Conservation (phyloP, 1,140 invertebrate genomes). For the Atta cephalotes region DNA sequence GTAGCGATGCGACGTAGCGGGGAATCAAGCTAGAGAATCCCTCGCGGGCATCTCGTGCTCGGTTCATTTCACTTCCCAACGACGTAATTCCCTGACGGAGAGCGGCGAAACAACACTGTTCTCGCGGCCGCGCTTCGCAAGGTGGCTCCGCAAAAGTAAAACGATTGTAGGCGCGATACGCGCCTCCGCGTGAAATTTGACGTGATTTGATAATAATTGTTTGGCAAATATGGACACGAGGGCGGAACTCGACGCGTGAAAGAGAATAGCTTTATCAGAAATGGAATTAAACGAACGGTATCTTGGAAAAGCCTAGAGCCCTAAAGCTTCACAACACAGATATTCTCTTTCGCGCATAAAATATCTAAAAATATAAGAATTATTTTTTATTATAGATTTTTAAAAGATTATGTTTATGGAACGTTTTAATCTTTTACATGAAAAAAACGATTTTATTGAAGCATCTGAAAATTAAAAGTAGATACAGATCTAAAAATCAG, state of each 20-base stretch:
- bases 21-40: slow-evolving; percentile 48
- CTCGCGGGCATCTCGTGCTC: slow-evolving; percentile 43
- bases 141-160: background rate
- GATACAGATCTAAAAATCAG: too few species aligned
- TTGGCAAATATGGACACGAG: slow-evolving; percentile 12
- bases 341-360: background rate
- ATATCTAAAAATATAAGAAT: background rate
- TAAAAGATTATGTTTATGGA: too few species aligned
- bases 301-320: background rate
- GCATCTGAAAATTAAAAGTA: too few species aligned
- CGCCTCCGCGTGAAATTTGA: slow-evolving; percentile 5
- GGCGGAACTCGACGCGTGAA: background rate
- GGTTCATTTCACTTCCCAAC: slow-evolving; percentile 61
- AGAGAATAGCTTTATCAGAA: background rate
- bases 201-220: slow-evolving; percentile 35
- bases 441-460: too few species aligned
- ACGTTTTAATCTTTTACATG: too few species aligned
- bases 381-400: too few species aligned
- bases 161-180: background rate
- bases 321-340: background rate
- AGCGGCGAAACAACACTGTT: slow-evolving; percentile 30
- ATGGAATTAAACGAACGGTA: slow-evolving; percentile 21
- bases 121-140: background rate
- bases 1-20: slow-evolving; percentile 50
- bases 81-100: slow-evolving; percentile 49